A percentile compares a stretch with the other conserved stretches of the same genome.
Conservation (phyloP, 1,140 invertebrate genomes). For the Drosophila varians region DNA sequence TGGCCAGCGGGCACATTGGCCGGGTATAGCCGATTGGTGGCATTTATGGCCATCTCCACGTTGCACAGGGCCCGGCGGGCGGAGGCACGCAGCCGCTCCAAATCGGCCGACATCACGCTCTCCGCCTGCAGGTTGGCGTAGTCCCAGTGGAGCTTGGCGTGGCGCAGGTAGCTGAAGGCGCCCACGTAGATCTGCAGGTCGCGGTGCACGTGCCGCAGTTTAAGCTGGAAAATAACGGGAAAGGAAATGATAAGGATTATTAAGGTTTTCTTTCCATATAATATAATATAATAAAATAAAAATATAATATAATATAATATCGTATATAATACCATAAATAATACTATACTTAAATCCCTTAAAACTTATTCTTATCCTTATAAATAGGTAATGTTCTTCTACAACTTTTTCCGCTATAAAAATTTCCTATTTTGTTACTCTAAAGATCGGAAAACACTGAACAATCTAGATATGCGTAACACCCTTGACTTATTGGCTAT, state of each 20-base stretch:
- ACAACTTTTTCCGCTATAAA: no score
- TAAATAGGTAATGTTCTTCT: no score
- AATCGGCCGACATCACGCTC: slow-evolving; percentile 36
- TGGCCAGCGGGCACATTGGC: not conserved
- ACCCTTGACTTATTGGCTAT: not conserved
- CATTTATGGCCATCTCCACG: slow-evolving; percentile 63
- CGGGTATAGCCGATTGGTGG: slow-evolving; percentile 27
- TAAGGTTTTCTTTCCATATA: no score
- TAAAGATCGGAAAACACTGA: not conserved
- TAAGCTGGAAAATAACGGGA: slow-evolving; percentile 50
- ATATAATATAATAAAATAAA: no score
- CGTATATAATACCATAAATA: no score
- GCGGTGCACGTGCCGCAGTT: slow-evolving; percentile 55
- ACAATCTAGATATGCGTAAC: not conserved
- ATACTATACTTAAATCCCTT: no score
- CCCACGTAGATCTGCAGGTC: slow-evolving; percentile 72
- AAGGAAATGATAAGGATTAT: not conserved
- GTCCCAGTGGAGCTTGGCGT: slow-evolving; percentile 59
- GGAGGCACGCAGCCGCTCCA: slow-evolving; percentile 31
- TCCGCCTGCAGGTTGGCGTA: slow-evolving; percentile 15
- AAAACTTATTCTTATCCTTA: not conserved
- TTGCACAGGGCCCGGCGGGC: slow-evolving; percentile 52
- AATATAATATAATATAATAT: no score
- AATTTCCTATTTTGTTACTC: not conserved
- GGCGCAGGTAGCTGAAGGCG: slow-evolving; percentile 61